Evolutionary conservation across 2,888 invertebrate genomes (phyloP).

Genomic region (Yponomeuta plumbellus): DNA sequence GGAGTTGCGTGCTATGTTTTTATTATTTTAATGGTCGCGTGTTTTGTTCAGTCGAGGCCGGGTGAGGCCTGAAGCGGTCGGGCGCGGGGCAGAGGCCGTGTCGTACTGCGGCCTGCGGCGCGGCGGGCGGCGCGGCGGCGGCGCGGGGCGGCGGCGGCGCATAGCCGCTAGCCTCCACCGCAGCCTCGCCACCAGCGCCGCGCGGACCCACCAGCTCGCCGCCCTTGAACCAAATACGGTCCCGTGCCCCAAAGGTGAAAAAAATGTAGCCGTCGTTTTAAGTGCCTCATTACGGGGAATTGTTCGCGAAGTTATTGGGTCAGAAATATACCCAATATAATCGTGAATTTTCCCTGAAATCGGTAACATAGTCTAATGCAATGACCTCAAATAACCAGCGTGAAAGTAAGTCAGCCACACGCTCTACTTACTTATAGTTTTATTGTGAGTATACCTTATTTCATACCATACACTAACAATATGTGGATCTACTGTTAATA

Average conservation of each 20-base stretch:
- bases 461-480: no score
- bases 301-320: background rate
- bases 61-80: conserved; percentile 12
- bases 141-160: conserved; percentile 15
- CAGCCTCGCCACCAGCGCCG: conserved; percentile 6
- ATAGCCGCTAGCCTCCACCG: conserved; percentile 7
- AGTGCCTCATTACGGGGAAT: background rate
- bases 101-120: conserved; percentile 61
- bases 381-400: no score
- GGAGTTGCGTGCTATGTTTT: conserved; percentile 3
- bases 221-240: conserved; percentile 15
- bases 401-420: no score
- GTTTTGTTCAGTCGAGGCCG: conserved; percentile 37
- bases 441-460: no score
- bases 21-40: conserved; percentile 8
- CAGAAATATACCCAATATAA: background rate
- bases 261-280: background rate
- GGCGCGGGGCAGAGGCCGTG: conserved; percentile 50
- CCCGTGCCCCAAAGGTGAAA: background rate
- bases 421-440: no score
- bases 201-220: conserved; percentile 11
- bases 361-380: background rate
- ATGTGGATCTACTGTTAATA: no score
- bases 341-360: background rate
- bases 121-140: conserved; percentile 34